Percentiles rank a stretch among this genome's conserved stretches.
phyloP scores from a whole-genome alignment of 1,140 invertebrate genomes.

The Cydia strobilella region DNA sequence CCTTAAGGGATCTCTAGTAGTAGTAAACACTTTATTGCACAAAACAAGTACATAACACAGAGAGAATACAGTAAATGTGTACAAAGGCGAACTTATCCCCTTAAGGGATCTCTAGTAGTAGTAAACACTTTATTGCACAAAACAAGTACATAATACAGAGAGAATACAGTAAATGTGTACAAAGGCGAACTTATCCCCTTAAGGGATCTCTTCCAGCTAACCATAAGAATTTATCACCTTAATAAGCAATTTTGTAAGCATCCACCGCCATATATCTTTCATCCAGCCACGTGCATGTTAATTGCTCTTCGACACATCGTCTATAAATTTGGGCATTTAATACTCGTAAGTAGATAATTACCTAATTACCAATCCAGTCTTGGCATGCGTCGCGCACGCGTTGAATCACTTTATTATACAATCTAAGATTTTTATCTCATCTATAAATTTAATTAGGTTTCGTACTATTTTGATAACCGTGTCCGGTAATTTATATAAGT shows the following conservation, averaged over 20 bases:
- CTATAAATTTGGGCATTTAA: slow-evolving; percentile 63
- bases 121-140: too few species aligned
- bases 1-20: too few species aligned
- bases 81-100: too few species aligned
- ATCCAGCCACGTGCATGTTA: neutral
- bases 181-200: too few species aligned
- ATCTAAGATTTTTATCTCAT: slow-evolving; percentile 58
- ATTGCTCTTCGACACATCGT: neutral
- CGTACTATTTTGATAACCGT: slow-evolving; percentile 59
- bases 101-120: too few species aligned
- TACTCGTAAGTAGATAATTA: slow-evolving; percentile 70
- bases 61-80: too few species aligned
- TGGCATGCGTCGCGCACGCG: slow-evolving; percentile 61
- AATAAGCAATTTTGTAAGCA: neutral
- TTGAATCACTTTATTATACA: slow-evolving; percentile 67
- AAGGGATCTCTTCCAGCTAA: too few species aligned
- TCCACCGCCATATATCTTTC: neutral
- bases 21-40: too few species aligned
- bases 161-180: too few species aligned
- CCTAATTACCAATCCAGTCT: slow-evolving; percentile 60
- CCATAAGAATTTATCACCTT: too few species aligned
- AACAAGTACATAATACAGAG: too few species aligned
- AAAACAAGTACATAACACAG: too few species aligned
- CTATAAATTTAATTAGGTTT: slow-evolving; percentile 67
- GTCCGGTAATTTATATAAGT: slow-evolving; percentile 42